Evolutionary conservation across 1,140 invertebrate species (phyloP), one percentile per base, ranked within the genome.

Genomic region (Bradynema listronoti): DNA sequence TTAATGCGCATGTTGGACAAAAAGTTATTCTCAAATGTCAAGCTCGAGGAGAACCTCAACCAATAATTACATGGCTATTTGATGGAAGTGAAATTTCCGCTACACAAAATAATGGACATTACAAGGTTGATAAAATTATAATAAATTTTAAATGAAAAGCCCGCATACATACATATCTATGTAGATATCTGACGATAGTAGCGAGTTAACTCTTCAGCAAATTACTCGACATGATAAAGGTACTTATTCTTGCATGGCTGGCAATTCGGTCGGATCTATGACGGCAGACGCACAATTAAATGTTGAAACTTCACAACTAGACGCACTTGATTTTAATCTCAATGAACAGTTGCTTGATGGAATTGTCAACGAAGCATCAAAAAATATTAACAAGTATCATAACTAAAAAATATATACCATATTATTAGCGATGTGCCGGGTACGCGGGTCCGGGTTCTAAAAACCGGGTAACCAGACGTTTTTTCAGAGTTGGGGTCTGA

Each of bases 241-340:
- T 27, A 61, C 33, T 30, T 77, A 68, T 55, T 61, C 73, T 24
- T 77, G 74, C 45, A 76, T 77, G 74, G 74, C 76, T 5, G 74
- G 73, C 9, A 73, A 74, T 51, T 45, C 61, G 6, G 68, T 72
- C 9, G 71, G 71, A 4, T 63, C 72, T 5, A 74, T 75, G 72
- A 75, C 73, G 16, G 57, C 69, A 9, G 69, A 72, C 24, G 72
- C 70, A 25, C 29, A 52, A 39, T 47, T 72, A 30, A 57, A 50
- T 16, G 61, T 72, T 16, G 32, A 69, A 9, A 55, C 41, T 9
- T 54, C 69, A 14, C 54, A 73, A 33, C 52, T 70, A 29, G 65
- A 69, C 49, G 29, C 49, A 1, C 32, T 77, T 24, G 76, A 77
- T 54, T 41, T 56, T 32, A 33, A 54, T 3, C 34, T 77, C n/a